Percentiles rank a stretch among this genome's conserved stretches.
Conservation (phyloP, 2,113 vertebrate genomes). For the Puntigrus tetrazona region DNA sequence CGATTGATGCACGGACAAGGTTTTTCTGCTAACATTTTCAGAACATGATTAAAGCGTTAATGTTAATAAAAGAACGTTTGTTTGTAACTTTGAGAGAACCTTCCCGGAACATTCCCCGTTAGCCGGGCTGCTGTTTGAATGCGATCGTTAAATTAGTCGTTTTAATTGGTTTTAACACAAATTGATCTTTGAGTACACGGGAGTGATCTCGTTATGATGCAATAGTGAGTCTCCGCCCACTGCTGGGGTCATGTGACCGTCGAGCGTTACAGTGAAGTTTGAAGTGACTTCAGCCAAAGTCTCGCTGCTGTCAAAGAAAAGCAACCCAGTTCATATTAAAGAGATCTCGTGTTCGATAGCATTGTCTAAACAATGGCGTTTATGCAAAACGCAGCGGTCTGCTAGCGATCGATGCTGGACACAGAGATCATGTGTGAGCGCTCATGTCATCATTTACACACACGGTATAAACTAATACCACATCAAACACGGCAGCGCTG, state of each 20-base stretch:
- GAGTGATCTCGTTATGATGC: background rate
- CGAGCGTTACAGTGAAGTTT: no score
- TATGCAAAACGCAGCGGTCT: background rate
- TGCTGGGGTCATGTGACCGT: background rate
- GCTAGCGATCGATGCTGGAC: background rate
- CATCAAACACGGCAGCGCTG: slow-evolving; percentile 27
- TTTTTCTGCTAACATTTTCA: background rate
- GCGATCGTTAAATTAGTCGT: background rate
- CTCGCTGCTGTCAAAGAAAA: background rate
- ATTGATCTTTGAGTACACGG: background rate
- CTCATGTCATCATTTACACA: slow-evolving; percentile 42
- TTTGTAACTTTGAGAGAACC: background rate
- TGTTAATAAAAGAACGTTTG: background rate
- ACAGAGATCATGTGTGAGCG: slow-evolving; percentile 2
- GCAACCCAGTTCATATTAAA: background rate
- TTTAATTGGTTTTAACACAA: background rate
- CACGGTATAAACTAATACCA: slow-evolving; percentile 23
- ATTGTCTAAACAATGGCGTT: background rate
- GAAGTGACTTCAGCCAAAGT: background rate
- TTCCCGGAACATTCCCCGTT: background rate
- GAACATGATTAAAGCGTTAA: background rate
- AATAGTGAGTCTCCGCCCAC: background rate
- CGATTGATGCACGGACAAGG: background rate
- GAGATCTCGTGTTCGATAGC: background rate
- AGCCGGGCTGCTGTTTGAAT: background rate